Evolutionary conservation across 2,888 invertebrate species (phyloP).

Genomic region (Tanaodytes sp.): DNA sequence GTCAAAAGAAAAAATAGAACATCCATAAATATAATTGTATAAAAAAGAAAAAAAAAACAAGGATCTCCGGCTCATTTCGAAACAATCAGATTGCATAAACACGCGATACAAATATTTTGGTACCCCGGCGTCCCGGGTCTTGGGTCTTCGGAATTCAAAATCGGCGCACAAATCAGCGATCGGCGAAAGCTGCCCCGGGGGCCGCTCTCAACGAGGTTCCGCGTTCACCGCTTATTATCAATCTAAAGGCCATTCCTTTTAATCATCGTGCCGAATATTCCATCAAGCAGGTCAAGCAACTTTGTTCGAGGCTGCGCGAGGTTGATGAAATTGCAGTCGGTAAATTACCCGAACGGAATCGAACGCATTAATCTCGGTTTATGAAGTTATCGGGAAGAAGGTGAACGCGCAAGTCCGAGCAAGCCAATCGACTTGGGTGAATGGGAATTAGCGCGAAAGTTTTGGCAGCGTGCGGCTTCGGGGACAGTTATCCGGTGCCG

Average conservation of each 20-base stretch:
- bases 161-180: constrained; percentile 31
- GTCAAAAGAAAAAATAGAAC: no score
- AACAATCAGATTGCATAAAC: constrained; percentile 23
- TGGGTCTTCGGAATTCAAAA: constrained; percentile 29
- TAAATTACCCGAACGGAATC: constrained; percentile 50
- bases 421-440: constrained; percentile 43
- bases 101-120: constrained; percentile 24
- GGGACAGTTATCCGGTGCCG: constrained; percentile 37
- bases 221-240: constrained; percentile 40
- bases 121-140: not conserved
- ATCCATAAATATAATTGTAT: no score
- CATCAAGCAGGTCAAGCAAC: constrained; percentile 41
- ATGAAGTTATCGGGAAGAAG: constrained; percentile 49
- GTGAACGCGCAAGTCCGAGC: constrained; percentile 43
- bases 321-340: constrained; percentile 43
- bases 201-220: constrained; percentile 5
- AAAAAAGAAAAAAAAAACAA: no score
- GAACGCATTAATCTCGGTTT: constrained; percentile 52
- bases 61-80: no score
- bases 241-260: constrained; percentile 49
- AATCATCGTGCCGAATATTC: constrained; percentile 48
- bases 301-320: constrained; percentile 24
- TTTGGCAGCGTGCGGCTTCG: no score
- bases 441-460: constrained; percentile 51
- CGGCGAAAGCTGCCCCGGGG: constrained; percentile 7